A percentile compares a stretch with the other conserved stretches of the same genome.
Conservation (phyloP, 2,888 invertebrate genomes). For the Taenaris catops region DNA sequence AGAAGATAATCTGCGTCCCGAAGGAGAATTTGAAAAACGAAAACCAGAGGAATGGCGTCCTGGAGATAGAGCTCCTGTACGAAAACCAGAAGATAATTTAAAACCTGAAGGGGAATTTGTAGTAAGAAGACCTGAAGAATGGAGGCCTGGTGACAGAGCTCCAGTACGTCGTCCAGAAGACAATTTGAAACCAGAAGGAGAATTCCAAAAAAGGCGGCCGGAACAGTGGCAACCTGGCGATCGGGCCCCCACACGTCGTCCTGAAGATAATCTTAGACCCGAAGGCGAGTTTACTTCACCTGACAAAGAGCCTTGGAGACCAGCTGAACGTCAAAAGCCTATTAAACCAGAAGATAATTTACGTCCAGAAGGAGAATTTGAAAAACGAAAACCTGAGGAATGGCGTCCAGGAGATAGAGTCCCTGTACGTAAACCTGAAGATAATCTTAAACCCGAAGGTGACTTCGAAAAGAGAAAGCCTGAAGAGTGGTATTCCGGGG, state of each 20-base stretch:
- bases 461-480: slow-evolving; percentile 57
- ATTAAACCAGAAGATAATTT: slow-evolving; percentile 59
- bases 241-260: slow-evolving; percentile 49
- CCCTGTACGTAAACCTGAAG: slow-evolving; percentile 64
- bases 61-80: slow-evolving; percentile 59
- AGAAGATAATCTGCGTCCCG: no score
- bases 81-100: slow-evolving; percentile 78
- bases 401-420: slow-evolving; percentile 68
- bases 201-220: slow-evolving; percentile 64
- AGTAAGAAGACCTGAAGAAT: slow-evolving; percentile 49
- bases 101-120: no score
- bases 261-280: slow-evolving; percentile 75
- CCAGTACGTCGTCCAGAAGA: slow-evolving; percentile 61
- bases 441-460: slow-evolving; percentile 69
- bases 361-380: slow-evolving; percentile 77
- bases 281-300: slow-evolving; percentile 77
- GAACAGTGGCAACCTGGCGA: slow-evolving; percentile 54
- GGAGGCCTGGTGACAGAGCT: slow-evolving; percentile 54
- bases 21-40: no score
- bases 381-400: slow-evolving; percentile 46
- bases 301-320: slow-evolving; percentile 71
- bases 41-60: no score
- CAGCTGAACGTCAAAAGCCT: slow-evolving; percentile 48
- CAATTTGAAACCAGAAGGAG: slow-evolving; percentile 74
- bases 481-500: slow-evolving; percentile 68